These are phyloP conservation scores for Tapera naevia DNA, from an alignment of 2,797 vertebrate genomes.

Conservation along the genomic window DNA sequence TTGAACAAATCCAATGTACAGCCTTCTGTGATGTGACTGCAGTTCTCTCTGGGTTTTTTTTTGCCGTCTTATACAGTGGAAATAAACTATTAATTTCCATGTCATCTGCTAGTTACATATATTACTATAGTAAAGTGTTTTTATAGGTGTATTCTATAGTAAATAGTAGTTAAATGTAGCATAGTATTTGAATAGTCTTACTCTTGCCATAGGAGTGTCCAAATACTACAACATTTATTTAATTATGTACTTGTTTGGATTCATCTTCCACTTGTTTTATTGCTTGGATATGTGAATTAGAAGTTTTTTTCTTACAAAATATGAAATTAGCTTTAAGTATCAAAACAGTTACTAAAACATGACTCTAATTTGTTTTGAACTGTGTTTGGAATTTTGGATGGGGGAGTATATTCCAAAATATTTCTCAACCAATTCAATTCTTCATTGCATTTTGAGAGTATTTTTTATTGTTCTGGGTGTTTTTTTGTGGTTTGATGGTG, in stretches of 20 bases:
- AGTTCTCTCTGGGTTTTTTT: not conserved
- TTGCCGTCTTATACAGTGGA: not conserved
- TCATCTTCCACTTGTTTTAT: not conserved
- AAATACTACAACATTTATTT: not conserved
- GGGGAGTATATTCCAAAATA: not conserved
- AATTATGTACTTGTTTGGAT: not conserved
- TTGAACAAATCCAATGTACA: not conserved
- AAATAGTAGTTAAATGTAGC: not conserved
- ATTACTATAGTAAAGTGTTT: not conserved
- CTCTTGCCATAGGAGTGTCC: not conserved
- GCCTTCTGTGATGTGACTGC: not conserved
- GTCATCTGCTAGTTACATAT: not conserved
- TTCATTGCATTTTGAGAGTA: not conserved
- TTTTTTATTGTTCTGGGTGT: not conserved
- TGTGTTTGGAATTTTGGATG: not conserved
- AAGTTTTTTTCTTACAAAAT: not conserved
- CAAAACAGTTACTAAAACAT: not conserved
- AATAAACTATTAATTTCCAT: not conserved
- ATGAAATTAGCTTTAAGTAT: not conserved
- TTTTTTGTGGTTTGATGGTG: not conserved
- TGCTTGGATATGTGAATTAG: not conserved
- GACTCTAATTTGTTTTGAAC: not conserved
- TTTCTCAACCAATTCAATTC: not conserved
- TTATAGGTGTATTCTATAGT: not conserved
- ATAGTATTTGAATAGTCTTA: not conserved